Conservation (phyloP, 2,888 invertebrate genomes). For the Leptopterna dolabrata region DNA sequence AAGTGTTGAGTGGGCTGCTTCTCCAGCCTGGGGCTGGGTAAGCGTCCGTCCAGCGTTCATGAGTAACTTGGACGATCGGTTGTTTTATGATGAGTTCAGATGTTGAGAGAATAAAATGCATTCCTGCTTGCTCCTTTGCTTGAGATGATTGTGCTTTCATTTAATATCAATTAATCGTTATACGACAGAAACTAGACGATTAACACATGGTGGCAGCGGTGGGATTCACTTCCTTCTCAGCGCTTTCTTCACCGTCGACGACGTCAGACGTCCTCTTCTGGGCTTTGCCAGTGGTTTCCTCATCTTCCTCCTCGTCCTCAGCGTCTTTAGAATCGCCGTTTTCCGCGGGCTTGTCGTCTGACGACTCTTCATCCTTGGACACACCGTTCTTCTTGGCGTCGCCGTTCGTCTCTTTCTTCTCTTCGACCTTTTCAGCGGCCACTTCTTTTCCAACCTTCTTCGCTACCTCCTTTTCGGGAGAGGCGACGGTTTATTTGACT, state of each 20-base stretch:
- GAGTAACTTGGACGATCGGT: no score
- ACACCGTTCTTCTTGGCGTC: conserved; percentile 65
- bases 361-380: conserved; percentile 66
- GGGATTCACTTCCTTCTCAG: conserved; percentile 69
- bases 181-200: no score
- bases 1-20: no score
- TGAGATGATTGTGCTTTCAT: no score
- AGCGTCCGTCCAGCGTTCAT: no score
- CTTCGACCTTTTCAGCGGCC: conserved; percentile 63
- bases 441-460: conserved; percentile 63
- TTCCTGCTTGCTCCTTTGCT: no score
- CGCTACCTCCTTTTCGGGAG: conserved; percentile 68
- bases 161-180: no score
- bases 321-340: conserved; percentile 66
- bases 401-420: conserved; percentile 64
- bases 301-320: conserved; percentile 8
- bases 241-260: conserved; percentile 45
- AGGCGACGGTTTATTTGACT: conserved; percentile 69
- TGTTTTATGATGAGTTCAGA: no score
- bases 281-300: conserved; percentile 9
- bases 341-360: conserved; percentile 66
- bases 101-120: no score
- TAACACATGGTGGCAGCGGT: no score
- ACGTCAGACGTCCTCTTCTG: conserved; percentile 43
- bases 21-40: no score